Evolutionary conservation across 2,113 vertebrate species (phyloP).

Genomic region (Gambusia holbrooki): DNA sequence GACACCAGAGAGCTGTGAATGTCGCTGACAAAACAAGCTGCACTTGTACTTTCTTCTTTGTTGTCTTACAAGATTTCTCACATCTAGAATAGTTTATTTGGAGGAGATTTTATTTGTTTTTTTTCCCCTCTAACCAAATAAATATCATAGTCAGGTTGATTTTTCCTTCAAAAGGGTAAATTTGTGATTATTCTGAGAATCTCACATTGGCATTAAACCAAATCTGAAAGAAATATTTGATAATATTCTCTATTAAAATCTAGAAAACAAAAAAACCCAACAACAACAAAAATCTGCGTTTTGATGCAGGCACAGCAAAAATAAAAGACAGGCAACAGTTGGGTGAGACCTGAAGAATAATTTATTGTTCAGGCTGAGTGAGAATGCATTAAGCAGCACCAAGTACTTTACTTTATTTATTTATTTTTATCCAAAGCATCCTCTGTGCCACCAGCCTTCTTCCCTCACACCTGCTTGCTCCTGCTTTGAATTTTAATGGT

Average conservation of each 20-base stretch:
- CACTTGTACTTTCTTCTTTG: background rate
- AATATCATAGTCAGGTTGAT: background rate
- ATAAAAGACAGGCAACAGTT: background rate
- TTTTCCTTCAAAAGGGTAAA: background rate
- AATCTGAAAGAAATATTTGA: background rate
- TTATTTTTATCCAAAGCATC: constrained; percentile 17
- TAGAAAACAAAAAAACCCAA: background rate
- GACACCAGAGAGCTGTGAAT: constrained; percentile 53
- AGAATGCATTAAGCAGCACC: constrained; percentile 7
- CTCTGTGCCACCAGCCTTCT: constrained; percentile 29
- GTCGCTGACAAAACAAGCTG: background rate
- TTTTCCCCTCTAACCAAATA: background rate
- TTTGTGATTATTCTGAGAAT: background rate
- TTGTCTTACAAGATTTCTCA: background rate
- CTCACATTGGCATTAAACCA: background rate
- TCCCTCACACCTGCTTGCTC: constrained; percentile 62
- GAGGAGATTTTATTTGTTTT: background rate
- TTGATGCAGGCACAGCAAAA: background rate
- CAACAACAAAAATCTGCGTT: background rate
- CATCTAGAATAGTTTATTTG: background rate
- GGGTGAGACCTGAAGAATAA: background rate
- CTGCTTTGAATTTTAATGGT: constrained; percentile 72
- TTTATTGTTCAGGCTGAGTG: constrained; percentile 37
- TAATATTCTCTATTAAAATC: background rate
- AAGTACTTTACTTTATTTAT: background rate